phyloP scores from a whole-genome alignment of 35 echinoderm and acorn worm species.

The Diadema setosum region DNA sequence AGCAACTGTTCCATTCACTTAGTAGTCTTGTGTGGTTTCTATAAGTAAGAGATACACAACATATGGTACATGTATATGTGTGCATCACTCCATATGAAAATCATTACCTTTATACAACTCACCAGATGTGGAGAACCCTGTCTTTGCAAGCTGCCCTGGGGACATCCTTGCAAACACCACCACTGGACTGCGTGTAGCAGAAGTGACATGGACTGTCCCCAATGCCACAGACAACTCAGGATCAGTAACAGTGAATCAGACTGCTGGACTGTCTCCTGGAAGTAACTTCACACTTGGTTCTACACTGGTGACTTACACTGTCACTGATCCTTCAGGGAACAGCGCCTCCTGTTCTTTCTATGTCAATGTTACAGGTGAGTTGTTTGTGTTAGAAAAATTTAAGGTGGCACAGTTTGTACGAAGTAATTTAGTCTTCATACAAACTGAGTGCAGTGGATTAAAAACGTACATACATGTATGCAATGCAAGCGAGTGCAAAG shows the following conservation, averaged over 20 bases:
- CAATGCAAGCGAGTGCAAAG: no score
- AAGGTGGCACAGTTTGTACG: no score
- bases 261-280: not conserved
- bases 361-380: not conserved
- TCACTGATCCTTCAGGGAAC: not conserved
- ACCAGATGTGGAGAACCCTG: constrained; percentile 23
- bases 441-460: no score
- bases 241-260: not conserved
- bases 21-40: not conserved
- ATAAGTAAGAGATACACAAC: not conserved
- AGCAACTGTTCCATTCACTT: not conserved
- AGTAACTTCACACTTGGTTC: not conserved
- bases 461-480: no score
- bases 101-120: not conserved
- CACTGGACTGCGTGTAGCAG: not conserved
- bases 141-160: constrained; percentile 7
- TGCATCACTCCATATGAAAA: no score
- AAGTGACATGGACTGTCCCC: not conserved
- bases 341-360: not conserved
- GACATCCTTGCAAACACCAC: not conserved
- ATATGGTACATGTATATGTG: not conserved
- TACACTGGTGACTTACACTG: not conserved
- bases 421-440: no score
- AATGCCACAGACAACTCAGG: constrained; percentile 29
- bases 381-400: no score